Conservation (phyloP, 1,140 invertebrate genomes). For the Cherax quadricarinatus region DNA sequence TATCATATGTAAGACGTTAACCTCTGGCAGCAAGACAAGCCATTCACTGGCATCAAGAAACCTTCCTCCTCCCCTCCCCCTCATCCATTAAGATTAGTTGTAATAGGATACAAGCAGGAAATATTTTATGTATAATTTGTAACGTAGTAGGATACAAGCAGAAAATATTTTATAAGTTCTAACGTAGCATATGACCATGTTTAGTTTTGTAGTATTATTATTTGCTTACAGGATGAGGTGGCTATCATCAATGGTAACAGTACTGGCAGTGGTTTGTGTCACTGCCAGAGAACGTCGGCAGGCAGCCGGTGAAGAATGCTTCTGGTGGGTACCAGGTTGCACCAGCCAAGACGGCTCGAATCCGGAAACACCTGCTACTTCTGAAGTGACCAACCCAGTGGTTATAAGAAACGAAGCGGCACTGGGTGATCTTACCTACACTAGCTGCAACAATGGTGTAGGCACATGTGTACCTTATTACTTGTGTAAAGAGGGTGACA, state of each 20-base stretch:
- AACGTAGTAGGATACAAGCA: too few species aligned
- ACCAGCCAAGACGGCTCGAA: not conserved
- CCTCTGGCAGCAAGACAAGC: too few species aligned
- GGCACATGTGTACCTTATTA: conserved; percentile 81
- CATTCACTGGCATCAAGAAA: too few species aligned
- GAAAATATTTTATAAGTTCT: too few species aligned
- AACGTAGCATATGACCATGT: too few species aligned
- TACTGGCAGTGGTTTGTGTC: not conserved
- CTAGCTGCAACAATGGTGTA: not conserved
- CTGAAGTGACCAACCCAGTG: not conserved
- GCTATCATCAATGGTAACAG: not conserved
- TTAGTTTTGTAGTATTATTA: not conserved
- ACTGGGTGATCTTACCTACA: not conserved
- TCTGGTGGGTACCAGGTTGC: not conserved
- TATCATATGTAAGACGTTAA: too few species aligned
- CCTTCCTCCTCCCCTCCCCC: too few species aligned
- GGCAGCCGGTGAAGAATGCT: not conserved
- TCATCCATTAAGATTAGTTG: too few species aligned
- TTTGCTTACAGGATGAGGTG: not conserved
- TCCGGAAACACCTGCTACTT: not conserved
- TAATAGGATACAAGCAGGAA: too few species aligned
- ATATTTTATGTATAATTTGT: too few species aligned
- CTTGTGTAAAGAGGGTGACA: conserved; percentile 82
- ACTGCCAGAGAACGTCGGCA: conserved; percentile 8
- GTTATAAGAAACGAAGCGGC: not conserved